These are phyloP conservation scores for Podarcis raffonei DNA, from an alignment of 2,113 vertebrate genomes.

Conservation along the genomic window DNA sequence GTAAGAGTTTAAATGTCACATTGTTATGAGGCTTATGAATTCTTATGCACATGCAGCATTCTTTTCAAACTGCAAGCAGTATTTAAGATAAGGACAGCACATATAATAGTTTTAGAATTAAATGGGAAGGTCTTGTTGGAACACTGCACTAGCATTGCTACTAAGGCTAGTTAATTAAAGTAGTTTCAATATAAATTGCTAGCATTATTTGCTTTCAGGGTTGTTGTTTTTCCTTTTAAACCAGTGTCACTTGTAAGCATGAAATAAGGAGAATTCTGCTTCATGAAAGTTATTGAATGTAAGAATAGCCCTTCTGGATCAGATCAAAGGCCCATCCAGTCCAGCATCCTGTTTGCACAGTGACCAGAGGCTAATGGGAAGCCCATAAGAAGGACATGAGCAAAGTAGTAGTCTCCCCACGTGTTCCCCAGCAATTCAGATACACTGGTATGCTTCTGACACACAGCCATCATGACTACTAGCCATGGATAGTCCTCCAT, in stretches of 20 bases:
- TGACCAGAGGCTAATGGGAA: too few relatives aligned
- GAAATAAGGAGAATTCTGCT: too few relatives aligned
- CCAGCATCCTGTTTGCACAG: too few relatives aligned
- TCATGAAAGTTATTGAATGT: too few relatives aligned
- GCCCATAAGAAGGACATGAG: too few relatives aligned
- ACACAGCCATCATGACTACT: too few relatives aligned
- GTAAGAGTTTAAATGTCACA: constrained; percentile 8
- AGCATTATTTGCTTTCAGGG: not conserved
- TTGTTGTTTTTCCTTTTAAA: not conserved
- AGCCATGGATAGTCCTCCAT: too few relatives aligned
- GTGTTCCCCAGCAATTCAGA: too few relatives aligned
- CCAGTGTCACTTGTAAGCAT: not conserved
- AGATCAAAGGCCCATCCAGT: too few relatives aligned
- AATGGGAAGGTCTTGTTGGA: not conserved
- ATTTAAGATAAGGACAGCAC: not conserved
- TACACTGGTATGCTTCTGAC: too few relatives aligned
- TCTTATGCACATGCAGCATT: not conserved
- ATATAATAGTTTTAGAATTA: not conserved
- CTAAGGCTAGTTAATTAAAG: not conserved
- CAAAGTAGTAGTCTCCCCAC: too few relatives aligned
- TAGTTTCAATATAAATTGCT: not conserved
- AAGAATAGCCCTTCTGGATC: too few relatives aligned
- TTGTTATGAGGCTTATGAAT: not conserved
- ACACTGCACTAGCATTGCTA: not conserved
- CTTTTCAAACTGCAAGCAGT: not conserved